Base-by-base conservation (phyloP, 1,140 invertebrate genomes). In the Drosophila persimilis region DNA sequence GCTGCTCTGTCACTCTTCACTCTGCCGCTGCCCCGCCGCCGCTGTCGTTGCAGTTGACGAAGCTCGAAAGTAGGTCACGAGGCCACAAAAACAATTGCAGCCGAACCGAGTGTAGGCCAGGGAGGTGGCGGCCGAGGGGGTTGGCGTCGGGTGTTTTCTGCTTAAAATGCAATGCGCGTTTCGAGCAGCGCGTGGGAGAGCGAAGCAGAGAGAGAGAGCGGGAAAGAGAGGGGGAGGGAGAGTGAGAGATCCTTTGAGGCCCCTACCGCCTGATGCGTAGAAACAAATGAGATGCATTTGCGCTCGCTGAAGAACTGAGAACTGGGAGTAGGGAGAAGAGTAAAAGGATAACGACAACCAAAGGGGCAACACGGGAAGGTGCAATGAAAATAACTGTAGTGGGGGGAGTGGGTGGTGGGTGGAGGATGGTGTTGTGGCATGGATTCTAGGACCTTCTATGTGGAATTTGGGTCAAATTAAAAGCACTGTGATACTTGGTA, bases 1-100 rank as follows among this genome's bases (percentile, higher is more conserved):
- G 11, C 62, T 26, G 9, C 54, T 22, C 29, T 45, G 41, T n/a
- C 57, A 29, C 53, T 47, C 57, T 39, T 39, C 35, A 8, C 64
- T 57, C 59, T 55, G 58, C 57, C 58, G 20, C 73, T 46, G 45
- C 66, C 35, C 39, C 55, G n/a, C 51, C 69, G 77, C 62, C 63
- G 61, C 59, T 63, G 61, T 79, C 83, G 74, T 76, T 88, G 83
- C 83, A 88, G 83, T 88, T 79, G 78, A 88, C 83, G 83, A 88
- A 79, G 83, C 83, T 79, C 43, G 61, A 80, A 90, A 90, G 73
- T 90, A 55, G 88, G 88, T 90, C 88, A 90, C 79, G 81, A 88
- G 88, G 88, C 88, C 88, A 90, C 88, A 90, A 88, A 83, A 90
- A 90, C 79, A 90, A 90, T 90, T 90, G 81, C 75, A 88, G 53